A percentile compares a stretch with the other conserved stretches of the same genome.
These are phyloP conservation scores for Dendrocopos noguchii DNA, from an alignment of 2,113 vertebrate species.

Conservation along the genomic window DNA sequence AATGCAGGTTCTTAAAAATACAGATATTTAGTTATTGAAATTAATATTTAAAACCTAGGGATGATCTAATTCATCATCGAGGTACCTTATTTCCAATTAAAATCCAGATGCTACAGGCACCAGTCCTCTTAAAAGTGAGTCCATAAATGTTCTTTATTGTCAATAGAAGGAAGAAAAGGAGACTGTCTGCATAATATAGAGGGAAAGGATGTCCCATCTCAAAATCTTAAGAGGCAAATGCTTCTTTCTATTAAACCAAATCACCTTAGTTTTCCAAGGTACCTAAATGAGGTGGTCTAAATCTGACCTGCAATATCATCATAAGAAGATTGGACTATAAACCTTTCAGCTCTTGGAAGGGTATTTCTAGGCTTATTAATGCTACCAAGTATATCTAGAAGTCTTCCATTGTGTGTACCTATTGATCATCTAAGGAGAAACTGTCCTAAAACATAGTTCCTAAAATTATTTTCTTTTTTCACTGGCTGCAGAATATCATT, in stretches of 20 bases:
- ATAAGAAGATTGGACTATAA: slow-evolving; percentile 29
- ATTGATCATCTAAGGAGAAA: slow-evolving; percentile 32
- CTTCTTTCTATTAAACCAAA: background rate
- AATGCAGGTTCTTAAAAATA: background rate
- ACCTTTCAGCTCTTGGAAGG: slow-evolving; percentile 6
- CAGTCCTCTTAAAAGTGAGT: background rate
- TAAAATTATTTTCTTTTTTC: slow-evolving; percentile 2
- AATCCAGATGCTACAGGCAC: background rate
- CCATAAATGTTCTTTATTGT: background rate
- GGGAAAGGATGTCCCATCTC: background rate
- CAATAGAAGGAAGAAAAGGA: background rate
- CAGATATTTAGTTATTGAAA: background rate
- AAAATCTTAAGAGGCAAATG: background rate
- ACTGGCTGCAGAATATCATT: background rate
- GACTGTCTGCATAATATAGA: background rate
- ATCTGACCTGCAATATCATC: background rate
- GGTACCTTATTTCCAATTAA: background rate
- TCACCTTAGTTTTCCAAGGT: background rate
- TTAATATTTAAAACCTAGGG: background rate
- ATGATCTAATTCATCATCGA: background rate
- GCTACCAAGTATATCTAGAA: background rate
- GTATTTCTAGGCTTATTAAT: slow-evolving; percentile 33
- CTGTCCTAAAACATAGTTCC: slow-evolving; percentile 6
- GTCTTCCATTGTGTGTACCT: slow-evolving; percentile 7
- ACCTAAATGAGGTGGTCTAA: slow-evolving; percentile 22